Evolutionary conservation across 1,140 invertebrate genomes (phyloP), one percentile per base, ranked within the genome.

Genomic region (Eurosta solidaginis): DNA sequence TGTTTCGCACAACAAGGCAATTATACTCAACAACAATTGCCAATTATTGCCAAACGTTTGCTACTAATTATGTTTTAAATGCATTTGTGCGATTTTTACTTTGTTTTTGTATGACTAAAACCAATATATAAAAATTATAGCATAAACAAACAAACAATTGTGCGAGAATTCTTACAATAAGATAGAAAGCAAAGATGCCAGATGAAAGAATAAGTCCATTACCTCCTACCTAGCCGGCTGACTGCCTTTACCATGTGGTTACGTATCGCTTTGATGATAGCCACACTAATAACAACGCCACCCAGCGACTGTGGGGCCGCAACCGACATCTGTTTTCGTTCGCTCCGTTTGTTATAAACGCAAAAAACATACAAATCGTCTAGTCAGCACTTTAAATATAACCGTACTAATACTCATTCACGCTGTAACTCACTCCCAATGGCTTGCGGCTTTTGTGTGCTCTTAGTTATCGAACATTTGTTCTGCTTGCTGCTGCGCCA

Each of bases 311-410:
- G 22, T n/a, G n/a, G n/a, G 14, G 20, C 50, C 22, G 50, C 22
- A 54, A 12, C 50, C 50, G 14, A 54, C 50, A 54, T 54, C 50
- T 54, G 50, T 54, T 54, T 54, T 54, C 50, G 22, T 54, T 54
- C 50, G 50, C 50, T 12, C 27, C 50, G 20, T 25, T 54, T 54
- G 22, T 25, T 25, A 1, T 27, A 10, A 4, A 25, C 3, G 50
- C 50, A 27, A 54, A 12, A n/a, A 54, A 20, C 20, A 12, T 54
- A 54, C 50, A 54, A 54, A 54, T 54, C 50, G 50, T 54, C 50
- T 54, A 54, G 50, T 54, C 50, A 54, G 50, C n/a, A n/a, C n/a
- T n/a, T n/a, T n/a, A n/a, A n/a, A 49, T 49, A n/a, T n/a, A n/a
- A n/a, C 22, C 47, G 17, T 49, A n/a, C 47, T 49, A 20, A 20